Evolutionary conservation across 2,113 vertebrate species (phyloP).

Genomic region (Scolopax mira): DNA sequence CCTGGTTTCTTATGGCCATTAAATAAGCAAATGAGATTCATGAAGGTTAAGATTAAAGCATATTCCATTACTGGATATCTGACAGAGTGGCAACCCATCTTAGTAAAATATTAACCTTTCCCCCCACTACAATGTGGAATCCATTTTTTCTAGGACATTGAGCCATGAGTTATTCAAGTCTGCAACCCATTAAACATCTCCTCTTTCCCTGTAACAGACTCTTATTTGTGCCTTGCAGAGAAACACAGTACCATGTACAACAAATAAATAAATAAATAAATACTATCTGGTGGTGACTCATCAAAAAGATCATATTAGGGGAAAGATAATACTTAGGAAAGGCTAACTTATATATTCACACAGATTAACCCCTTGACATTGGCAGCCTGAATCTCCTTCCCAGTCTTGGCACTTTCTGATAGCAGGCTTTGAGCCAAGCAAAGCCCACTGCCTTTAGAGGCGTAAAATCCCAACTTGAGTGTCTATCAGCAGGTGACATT

Average conservation of each 20-base stretch:
- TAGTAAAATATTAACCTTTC: not conserved
- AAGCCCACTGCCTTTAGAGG: not conserved
- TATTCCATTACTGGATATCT: not conserved
- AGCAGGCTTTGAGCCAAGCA: not conserved
- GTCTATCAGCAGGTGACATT: not conserved
- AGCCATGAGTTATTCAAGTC: not conserved
- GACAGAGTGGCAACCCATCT: not conserved
- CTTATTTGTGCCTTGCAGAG: not conserved
- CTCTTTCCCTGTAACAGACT: not conserved
- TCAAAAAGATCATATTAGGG: not conserved
- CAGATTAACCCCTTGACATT: not conserved
- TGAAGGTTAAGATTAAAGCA: not conserved
- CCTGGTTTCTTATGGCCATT: not conserved
- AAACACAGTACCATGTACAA: not conserved
- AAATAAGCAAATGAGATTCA: not conserved
- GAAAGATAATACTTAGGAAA: not conserved
- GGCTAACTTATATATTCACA: not conserved
- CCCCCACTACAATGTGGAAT: not conserved
- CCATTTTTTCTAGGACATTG: not conserved
- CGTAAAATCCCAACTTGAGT: not conserved
- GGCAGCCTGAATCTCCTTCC: not conserved
- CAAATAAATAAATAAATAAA: not conserved
- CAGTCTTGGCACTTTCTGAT: fast-evolving
- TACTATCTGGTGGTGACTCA: not conserved
- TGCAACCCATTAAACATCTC: not conserved